phyloP scores from a whole-genome alignment of 2,113 vertebrate species.

The Bucco capensis region DNA sequence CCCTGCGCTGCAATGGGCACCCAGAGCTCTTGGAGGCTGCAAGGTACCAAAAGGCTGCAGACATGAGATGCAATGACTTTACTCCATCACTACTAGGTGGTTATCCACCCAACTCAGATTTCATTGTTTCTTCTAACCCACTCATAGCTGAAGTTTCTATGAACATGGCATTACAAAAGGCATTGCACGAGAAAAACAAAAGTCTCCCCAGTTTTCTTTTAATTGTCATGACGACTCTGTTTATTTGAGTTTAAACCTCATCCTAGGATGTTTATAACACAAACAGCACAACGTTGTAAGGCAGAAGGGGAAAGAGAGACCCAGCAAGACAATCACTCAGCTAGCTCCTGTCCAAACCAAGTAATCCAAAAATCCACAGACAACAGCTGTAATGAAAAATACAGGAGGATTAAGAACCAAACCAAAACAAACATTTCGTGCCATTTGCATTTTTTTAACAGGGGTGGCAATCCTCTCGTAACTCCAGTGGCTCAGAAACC shows the following conservation, averaged over 20 bases:
- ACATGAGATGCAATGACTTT: not conserved
- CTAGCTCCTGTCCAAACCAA: not conserved
- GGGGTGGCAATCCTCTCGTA: not conserved
- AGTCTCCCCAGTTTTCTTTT: not conserved
- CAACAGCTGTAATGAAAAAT: not conserved
- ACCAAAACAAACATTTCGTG: not conserved
- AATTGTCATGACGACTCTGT: conserved; percentile 34
- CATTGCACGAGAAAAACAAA: not conserved
- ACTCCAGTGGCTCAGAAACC: not conserved
- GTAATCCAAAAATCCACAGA: not conserved
- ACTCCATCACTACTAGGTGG: not conserved
- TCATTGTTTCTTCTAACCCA: not conserved
- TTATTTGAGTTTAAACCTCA: conserved; percentile 33
- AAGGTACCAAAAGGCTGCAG: not conserved
- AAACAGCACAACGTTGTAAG: not conserved
- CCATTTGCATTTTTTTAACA: not conserved
- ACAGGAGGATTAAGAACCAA: not conserved
- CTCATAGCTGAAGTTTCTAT: not conserved
- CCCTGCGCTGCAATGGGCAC: rapidly evolving
- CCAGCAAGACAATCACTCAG: not conserved
- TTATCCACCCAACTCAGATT: not conserved
- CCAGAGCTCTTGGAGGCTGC: not conserved
- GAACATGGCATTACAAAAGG: not conserved
- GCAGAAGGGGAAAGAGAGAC: not conserved
- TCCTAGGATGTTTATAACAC: not conserved